Base-by-base conservation (phyloP, 2,888 invertebrate genomes). In the Mimas tiliae region DNA sequence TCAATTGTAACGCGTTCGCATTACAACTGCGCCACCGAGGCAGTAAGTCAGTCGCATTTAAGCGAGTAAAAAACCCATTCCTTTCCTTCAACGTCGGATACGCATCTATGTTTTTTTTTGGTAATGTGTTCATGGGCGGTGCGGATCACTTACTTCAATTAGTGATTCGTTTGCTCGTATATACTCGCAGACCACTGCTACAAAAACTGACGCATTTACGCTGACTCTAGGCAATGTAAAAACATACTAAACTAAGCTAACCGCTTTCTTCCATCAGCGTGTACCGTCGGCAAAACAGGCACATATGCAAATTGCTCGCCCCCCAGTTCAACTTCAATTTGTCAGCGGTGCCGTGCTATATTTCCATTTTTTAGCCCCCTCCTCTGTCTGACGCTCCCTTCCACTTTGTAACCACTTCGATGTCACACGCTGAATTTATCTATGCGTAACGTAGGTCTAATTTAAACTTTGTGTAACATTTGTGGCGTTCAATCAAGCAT, bases 291-390 rank as follows among this genome's bases (percentile, higher is more conserved):
- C 38, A 38, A 58, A 84, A 81, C 84, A 79, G 77, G 78, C 82
- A 83, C 85, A 81, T 82, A 90, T 89, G 88, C 86, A 89, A 89
- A 90, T 90, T 83, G 75, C 73, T 76, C 81, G 75, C 83, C 83
- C 84, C 76, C 72, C 81, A 75, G 81, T 77, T 78, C 84, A 80
- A 84, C 86, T 88, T 85, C 88, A 89, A 90, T 90, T 90, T 90
- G 89, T 90, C 88, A 87, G 83, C 76, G 78, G 70, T 76, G 73
- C 65, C 71, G 70, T 69, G 71, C 72, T 74, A 74, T 77, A 72
- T 77, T 80, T 80, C 78, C 76, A 76, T 64, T 67, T 68, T 69
- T 65, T 62, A 62, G 38, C 48, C 27, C 52, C 34, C 21, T 14
- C 52, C 52, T n/a, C 27, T 27, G 52, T 52, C 52, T 27, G 52